Percentiles rank a stretch among this genome's conserved stretches.
Evolutionary conservation across 2,797 vertebrate genomes (phyloP).

Genomic region (Huso huso): DNA sequence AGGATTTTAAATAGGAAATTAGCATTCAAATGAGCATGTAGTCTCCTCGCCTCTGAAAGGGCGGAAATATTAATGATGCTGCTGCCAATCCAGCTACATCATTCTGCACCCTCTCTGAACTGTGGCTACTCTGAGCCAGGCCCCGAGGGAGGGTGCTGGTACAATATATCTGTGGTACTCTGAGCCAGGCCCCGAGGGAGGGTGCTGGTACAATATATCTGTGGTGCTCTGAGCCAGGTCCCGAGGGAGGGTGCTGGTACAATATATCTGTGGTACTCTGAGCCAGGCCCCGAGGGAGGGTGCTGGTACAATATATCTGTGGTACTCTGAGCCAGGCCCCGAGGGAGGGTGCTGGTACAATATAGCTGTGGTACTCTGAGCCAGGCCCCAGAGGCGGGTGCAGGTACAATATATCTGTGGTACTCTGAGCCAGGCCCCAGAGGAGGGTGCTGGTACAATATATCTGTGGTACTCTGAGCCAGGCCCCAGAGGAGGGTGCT

Average conservation of each 20-base stretch:
- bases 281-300: too few relatives aligned
- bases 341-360: too few relatives aligned
- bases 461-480: too few relatives aligned
- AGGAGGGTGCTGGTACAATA: too few relatives aligned
- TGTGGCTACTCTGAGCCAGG: constrained; percentile 42
- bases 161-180: constrained; percentile 20
- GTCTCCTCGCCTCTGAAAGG: constrained; percentile 74
- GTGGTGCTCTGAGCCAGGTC: constrained; percentile 37
- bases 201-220: constrained; percentile 14
- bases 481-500: too few relatives aligned
- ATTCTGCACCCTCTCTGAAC: constrained; percentile 57
- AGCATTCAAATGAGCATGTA: constrained; percentile 93
- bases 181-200: constrained; percentile 44
- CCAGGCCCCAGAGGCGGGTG: too few relatives aligned
- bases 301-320: too few relatives aligned
- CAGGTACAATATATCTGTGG: too few relatives aligned
- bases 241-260: constrained; percentile 37
- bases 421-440: too few relatives aligned
- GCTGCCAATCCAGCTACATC: constrained; percentile 39
- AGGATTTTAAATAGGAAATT: constrained; percentile 94
- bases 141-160: constrained; percentile 38
- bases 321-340: too few relatives aligned
- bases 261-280: neutral
- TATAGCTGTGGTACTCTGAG: too few relatives aligned
- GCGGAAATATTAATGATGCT: constrained; percentile 80